Evolutionary conservation across 2,113 vertebrate species (phyloP), one percentile per base, ranked within the genome.

Genomic region (Phrynocephalus versicolor): DNA sequence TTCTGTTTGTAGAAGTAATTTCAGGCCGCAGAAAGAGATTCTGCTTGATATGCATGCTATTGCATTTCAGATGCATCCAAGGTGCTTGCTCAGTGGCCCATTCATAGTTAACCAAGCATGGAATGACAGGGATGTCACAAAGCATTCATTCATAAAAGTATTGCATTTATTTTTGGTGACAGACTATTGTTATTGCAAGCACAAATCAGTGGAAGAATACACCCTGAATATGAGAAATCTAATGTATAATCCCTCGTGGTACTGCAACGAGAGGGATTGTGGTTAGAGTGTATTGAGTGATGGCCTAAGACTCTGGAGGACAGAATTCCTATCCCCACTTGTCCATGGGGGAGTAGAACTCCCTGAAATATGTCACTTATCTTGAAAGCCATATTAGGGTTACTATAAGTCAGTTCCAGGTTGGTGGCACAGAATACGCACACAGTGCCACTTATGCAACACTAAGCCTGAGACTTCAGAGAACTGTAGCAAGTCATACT

Each of bases 1-100:
- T 90, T 30, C 33, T 72, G 9, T 71, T 83, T 80, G 79, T 80
- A 88, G 74, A 18, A 72, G 12, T 57, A 88, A 0, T 27, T 33
- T 51, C 45, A 51, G 45, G 10, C 45, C 10, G 45, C 45, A 51
- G 10, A 51, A 51, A 79, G 18, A 78, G 10, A 37, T 0, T 19
- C 2, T 67, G 83, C 2, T 85, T 12, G 0, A 33, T 57, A 37
- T 18, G 33, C 18, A 27, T 4, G 1, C 0, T 80, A n/a, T 4
- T 83, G n/a, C 30, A 84, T 76, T 10, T 21, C 64, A 13, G 33
- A 84, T 21, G 4, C 33, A 25, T 35, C 62, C 81, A 23, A 75
- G 27, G 37, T 39, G 58, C 0, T 19, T 18, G 35, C 35, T 78
- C 79, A 79, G 23, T 69, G 1, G 35, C 35, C 67, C 12, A 65